Percentiles rank a stretch among this genome's conserved stretches.
Conservation (phyloP, 2,113 vertebrate genomes). For the Fukomys damarensis region DNA sequence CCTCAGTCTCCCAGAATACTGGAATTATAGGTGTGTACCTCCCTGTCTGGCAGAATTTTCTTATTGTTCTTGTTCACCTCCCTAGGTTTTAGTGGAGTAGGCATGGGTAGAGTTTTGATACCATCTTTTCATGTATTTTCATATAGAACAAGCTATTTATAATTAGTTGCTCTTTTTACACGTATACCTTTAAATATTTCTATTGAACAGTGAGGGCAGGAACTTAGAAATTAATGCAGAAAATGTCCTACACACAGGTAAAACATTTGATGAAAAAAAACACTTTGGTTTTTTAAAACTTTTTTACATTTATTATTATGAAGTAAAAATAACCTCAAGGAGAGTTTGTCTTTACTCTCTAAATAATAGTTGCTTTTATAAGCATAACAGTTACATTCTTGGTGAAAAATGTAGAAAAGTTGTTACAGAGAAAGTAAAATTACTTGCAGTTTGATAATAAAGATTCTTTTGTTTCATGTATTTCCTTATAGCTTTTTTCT, state of each 20-base stretch:
- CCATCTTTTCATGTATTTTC: neutral
- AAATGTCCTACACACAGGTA: neutral
- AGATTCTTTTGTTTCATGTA: neutral
- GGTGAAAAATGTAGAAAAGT: neutral
- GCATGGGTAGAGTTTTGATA: neutral
- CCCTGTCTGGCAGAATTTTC: neutral
- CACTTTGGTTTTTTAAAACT: neutral
- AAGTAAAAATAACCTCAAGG: neutral
- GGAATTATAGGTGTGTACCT: neutral
- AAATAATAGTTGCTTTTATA: neutral
- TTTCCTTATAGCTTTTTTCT: neutral
- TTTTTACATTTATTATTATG: neutral
- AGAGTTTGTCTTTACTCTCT: neutral
- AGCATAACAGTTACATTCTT: neutral
- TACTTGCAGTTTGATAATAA: neutral
- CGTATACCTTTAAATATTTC: neutral
- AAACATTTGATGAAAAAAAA: neutral
- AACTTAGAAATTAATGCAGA: neutral
- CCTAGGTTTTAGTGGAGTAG: neutral
- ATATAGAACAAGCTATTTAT: neutral
- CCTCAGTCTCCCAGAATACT: neutral
- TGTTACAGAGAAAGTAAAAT: conserved; percentile 2
- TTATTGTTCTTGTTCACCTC: neutral
- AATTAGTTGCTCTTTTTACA: neutral
- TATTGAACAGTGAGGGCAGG: neutral